These are phyloP conservation scores for Escarpia spicata DNA, from an alignment of 2,888 invertebrate species.

Conservation along the genomic window DNA sequence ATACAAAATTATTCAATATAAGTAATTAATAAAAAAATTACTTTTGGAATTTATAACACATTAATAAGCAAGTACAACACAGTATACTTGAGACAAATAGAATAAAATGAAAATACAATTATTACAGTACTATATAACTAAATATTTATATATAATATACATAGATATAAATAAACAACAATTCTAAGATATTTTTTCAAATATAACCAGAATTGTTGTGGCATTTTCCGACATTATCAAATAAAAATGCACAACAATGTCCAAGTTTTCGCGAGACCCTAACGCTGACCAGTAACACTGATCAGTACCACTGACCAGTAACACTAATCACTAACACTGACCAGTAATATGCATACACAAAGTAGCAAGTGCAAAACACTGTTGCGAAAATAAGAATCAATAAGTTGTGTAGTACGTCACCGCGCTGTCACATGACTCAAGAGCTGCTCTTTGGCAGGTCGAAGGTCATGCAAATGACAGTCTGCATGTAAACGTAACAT, in stretches of 20 bases:
- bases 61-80: background rate
- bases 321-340: background rate
- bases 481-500: background rate
- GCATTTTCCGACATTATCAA: no score
- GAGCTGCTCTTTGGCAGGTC: background rate
- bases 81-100: background rate
- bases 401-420: background rate
- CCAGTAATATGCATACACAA: background rate
- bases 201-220: no score
- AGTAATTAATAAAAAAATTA: background rate
- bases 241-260: no score
- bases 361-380: background rate
- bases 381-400: background rate
- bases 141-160: no score
- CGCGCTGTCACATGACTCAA: background rate
- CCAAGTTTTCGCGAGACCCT: no score
- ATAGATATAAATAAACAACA: no score
- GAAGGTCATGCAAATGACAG: background rate
- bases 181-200: no score
- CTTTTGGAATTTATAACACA: background rate
- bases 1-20: background rate
- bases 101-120: background rate
- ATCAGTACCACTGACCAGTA: background rate
- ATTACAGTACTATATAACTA: background rate
- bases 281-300: background rate